Conservation (phyloP, 2,888 invertebrate species). For the Nebria salina region DNA sequence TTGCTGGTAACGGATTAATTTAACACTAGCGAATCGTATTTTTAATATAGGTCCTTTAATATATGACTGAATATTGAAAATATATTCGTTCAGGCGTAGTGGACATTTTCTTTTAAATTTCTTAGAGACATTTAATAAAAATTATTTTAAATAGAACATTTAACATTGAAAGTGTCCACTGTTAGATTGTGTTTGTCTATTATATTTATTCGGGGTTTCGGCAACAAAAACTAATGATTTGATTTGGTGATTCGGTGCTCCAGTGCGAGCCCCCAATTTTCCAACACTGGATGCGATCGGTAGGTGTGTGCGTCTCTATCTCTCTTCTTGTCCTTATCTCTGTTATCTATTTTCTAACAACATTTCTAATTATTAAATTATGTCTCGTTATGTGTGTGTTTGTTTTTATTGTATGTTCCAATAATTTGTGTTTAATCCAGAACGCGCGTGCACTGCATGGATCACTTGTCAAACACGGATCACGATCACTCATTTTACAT, state of each 20-base stretch:
- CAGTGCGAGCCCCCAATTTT: conserved; percentile 72
- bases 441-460: conserved; percentile 43
- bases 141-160: neutral
- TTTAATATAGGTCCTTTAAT: neutral
- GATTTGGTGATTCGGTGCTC: conserved; percentile 55
- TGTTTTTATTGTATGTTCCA: neutral
- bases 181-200: neutral
- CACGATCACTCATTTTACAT: neutral
- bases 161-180: neutral
- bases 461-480: conserved; percentile 27
- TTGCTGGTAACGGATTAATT: conserved; percentile 35
- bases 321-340: conserved; percentile 23
- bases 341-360: conserved; percentile 29
- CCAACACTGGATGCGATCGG: conserved; percentile 71
- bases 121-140: no score
- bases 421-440: conserved; percentile 7
- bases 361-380: conserved; percentile 13
- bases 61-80: neutral
- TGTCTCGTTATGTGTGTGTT: neutral
- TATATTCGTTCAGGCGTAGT: neutral
- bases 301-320: conserved; percentile 63
- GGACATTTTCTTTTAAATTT: neutral
- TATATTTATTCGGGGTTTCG: neutral
- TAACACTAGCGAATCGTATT: conserved; percentile 9
- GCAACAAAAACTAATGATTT: conserved; percentile 53